Base-by-base conservation (phyloP, 1,140 invertebrate genomes). In the Caenorhabditis elegans region DNA sequence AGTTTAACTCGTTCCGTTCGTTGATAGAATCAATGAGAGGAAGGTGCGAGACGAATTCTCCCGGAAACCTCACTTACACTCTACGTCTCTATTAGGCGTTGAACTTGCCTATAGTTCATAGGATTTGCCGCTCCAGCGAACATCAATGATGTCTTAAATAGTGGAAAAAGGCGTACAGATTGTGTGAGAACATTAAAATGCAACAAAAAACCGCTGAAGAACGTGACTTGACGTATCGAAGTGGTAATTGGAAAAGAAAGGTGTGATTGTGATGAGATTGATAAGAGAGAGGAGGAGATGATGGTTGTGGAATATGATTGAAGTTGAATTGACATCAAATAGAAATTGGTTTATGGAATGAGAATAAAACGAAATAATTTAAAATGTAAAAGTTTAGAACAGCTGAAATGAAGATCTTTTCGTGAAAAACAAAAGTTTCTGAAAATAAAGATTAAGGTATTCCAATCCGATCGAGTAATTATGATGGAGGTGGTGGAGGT, bases 211-310 rank as follows among this genome's bases (percentile, higher is more conserved):
- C 15, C 19, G 48, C 6, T 8, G 19, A 22, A 53, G 26, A 10
- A 28, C 5, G 24, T 6, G 24, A 65, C 55, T 34, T 65, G 55
- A 65, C 28, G 55, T 65, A 34, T 65, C n/a, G 28, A 19, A 65
- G 24, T 6, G 34, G 55, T 65, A 65, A 65, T 65, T 36, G 31
- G 31, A 65, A 34, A 11, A 3, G 55, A 65, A 36, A 65, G 55
- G 55, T 65, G 55, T 65, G 55, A 65, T 65, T 34, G 31, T 65
- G 55, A 65, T 65, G 22, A 24, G 51, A 28, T 55, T 55, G 51
- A 55, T 55, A 55, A 55, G 26, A 26, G 24, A 28, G 55, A 19
- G 15, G 8, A 65, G 55, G 17, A 65, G 28, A 0, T 34, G 31
- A 34, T 5, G 31, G 31, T 6, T 17, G 19, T 17, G 51, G n/a